phyloP scores from a whole-genome alignment of 2,797 vertebrate genomes.

The Monodelphis domestica region DNA sequence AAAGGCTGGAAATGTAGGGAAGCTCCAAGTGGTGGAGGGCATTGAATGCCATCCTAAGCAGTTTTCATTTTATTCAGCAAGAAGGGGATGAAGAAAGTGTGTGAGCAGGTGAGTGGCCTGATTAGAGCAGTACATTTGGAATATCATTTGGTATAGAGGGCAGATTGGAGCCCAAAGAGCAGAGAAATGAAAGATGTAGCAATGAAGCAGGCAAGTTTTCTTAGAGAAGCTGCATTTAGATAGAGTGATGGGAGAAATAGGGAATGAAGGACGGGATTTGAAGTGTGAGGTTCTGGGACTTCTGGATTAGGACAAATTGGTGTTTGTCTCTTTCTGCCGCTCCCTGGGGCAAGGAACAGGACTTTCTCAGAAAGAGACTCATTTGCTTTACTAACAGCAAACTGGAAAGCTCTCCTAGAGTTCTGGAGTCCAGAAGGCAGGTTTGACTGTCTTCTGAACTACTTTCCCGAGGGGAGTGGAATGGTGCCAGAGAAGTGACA shows the following conservation, averaged over 20 bases:
- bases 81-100: neutral
- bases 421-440: conserved; percentile 4
- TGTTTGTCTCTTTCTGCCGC: neutral
- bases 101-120: neutral
- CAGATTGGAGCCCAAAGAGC: neutral
- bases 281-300: neutral
- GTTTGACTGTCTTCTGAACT: neutral
- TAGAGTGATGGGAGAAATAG: neutral
- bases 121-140: neutral
- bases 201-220: neutral
- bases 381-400: conserved; percentile 22
- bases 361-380: neutral
- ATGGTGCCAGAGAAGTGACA: neutral
- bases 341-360: neutral
- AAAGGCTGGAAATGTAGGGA: neutral
- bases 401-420: conserved; percentile 21
- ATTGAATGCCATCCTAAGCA: neutral
- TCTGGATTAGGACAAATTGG: neutral
- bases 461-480: neutral
- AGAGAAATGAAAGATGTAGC: neutral
- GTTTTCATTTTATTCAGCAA: neutral
- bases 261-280: neutral
- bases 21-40: neutral
- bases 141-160: neutral
- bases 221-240: neutral